phyloP scores from a whole-genome alignment of 2,113 vertebrate genomes.

The Zingel zingel region DNA sequence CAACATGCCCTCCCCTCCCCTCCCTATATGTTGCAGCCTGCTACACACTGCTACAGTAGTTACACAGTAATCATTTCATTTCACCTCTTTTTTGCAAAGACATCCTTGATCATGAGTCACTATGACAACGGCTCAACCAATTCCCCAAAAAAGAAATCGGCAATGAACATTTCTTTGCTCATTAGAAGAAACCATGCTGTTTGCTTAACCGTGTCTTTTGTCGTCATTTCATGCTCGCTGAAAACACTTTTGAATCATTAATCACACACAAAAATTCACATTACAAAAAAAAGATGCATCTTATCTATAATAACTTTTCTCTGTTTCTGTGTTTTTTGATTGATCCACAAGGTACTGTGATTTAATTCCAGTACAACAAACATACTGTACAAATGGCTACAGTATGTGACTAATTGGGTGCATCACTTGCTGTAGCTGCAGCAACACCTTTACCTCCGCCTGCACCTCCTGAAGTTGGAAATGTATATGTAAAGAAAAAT shows the following conservation, averaged over 20 bases:
- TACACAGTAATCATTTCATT: slow-evolving; percentile 2
- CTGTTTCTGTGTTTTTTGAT: not conserved
- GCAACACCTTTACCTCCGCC: not conserved
- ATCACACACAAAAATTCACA: not conserved
- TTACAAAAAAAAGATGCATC: slow-evolving; percentile 22
- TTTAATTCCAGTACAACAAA: not conserved
- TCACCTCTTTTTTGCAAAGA: not conserved
- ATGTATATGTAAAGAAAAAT: not conserved
- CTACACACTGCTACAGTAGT: not conserved
- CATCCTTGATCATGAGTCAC: slow-evolving; percentile 16
- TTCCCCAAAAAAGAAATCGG: slow-evolving; percentile 14
- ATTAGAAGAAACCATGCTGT: slow-evolving; percentile 16
- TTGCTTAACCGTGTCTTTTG: not conserved
- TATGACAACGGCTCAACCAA: slow-evolving; percentile 13
- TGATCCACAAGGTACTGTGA: not conserved
- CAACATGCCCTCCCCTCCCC: slow-evolving; percentile 17
- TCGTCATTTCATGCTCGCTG: slow-evolving; percentile 8
- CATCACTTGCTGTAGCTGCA: not conserved
- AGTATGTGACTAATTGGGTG: not conserved
- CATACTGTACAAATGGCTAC: too few species aligned
- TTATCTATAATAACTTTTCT: not conserved
- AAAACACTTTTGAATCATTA: slow-evolving; percentile 4
- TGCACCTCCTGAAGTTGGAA: not conserved
- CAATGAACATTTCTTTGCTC: slow-evolving; percentile 4
- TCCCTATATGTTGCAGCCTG: not conserved